Percentiles rank a stretch among this genome's conserved stretches.
phyloP scores from a whole-genome alignment of 2,113 vertebrate species.

The Vidua macroura region DNA sequence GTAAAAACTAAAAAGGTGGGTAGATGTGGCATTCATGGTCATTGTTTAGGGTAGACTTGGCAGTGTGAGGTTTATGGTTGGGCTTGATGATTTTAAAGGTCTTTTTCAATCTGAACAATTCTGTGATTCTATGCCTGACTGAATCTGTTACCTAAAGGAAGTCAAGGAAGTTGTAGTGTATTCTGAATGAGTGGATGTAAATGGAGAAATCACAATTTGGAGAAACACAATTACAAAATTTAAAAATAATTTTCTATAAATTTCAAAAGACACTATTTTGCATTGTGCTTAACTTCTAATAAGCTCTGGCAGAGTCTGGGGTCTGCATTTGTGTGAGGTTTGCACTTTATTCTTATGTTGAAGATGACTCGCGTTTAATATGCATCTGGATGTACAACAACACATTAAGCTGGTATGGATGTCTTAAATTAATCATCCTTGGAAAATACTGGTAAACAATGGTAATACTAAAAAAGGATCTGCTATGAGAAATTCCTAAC shows the following conservation, averaged over 20 bases:
- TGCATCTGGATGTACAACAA: background rate
- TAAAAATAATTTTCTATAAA: background rate
- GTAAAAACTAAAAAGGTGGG: background rate
- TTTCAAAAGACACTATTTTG: background rate
- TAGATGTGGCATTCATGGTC: background rate
- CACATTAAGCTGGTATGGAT: background rate
- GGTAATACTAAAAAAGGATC: background rate
- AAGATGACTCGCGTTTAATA: background rate
- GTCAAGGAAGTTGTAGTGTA: background rate
- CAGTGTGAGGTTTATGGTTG: background rate
- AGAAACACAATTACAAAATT: background rate
- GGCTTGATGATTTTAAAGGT: background rate
- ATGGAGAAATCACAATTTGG: background rate
- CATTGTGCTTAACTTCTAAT: background rate
- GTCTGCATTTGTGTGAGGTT: background rate
- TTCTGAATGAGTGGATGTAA: background rate
- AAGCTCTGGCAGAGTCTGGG: background rate
- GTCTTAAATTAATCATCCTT: constrained; percentile 25
- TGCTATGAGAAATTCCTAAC: background rate
- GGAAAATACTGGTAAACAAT: constrained; percentile 37
- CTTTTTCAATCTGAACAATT: background rate
- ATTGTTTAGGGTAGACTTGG: background rate
- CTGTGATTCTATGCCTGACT: background rate
- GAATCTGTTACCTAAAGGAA: background rate
- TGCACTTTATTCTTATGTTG: background rate